Percentiles rank a stretch among this genome's conserved stretches.
These are phyloP conservation scores for Lobophora halterata DNA, from an alignment of 2,888 invertebrate genomes.

Conservation along the genomic window DNA sequence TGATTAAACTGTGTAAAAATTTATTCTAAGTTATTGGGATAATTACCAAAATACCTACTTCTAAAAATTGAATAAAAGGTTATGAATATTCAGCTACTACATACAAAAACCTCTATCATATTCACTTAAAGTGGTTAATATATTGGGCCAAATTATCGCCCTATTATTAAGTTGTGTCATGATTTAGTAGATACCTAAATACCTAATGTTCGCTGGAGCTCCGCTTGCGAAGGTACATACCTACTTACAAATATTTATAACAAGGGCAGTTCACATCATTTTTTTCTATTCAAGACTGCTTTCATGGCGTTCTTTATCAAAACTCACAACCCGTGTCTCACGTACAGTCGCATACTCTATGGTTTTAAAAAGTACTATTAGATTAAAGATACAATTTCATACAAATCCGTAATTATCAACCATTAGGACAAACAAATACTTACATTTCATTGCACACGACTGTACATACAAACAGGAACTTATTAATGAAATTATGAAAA, in stretches of 20 bases:
- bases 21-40: slow-evolving; percentile 3
- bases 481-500: slow-evolving; percentile 67
- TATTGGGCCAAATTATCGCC: slow-evolving; percentile 25
- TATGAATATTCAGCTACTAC: not conserved
- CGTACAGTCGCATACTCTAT: too few relatives aligned
- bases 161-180: slow-evolving; percentile 16
- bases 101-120: slow-evolving; percentile 14
- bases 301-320: slow-evolving; percentile 23
- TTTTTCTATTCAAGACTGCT: slow-evolving; percentile 12
- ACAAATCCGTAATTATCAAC: too few relatives aligned
- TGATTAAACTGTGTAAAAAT: not conserved
- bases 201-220: slow-evolving; percentile 21
- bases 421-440: too few relatives aligned
- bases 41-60: slow-evolving; percentile 6
- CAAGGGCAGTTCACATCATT: not conserved
- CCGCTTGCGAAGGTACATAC: slow-evolving; percentile 31
- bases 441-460: too few relatives aligned
- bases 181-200: too few relatives aligned
- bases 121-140: slow-evolving; percentile 27
- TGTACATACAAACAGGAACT: slow-evolving; percentile 60
- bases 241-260: not conserved
- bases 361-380: too few relatives aligned
- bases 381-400: too few relatives aligned
- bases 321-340: slow-evolving; percentile 38
- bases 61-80: slow-evolving; percentile 4